A percentile compares a stretch with the other conserved stretches of the same genome.
phyloP scores from a whole-genome alignment of 2,113 vertebrate species.

The Callopanchax toddi region DNA sequence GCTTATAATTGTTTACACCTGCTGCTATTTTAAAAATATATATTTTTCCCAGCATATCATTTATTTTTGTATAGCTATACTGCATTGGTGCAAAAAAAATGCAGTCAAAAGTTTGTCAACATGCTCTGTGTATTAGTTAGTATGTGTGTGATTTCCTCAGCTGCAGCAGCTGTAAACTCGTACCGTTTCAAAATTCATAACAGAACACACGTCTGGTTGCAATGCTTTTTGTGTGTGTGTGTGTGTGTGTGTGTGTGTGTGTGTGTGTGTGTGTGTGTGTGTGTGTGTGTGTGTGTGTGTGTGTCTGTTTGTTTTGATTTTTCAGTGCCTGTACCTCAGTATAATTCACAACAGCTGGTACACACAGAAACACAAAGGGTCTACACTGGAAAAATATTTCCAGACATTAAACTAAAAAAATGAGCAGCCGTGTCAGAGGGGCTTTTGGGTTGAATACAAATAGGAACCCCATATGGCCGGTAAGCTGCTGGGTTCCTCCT shows the following conservation, averaged over 20 bases:
- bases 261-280: too few relatives aligned
- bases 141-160: background rate
- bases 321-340: background rate
- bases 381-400: slow-evolving; percentile 7
- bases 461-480: background rate
- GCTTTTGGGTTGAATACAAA: background rate
- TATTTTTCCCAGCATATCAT: slow-evolving; percentile 3
- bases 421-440: background rate
- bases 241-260: too few relatives aligned
- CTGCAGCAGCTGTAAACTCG: background rate
- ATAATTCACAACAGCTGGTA: slow-evolving; percentile 15
- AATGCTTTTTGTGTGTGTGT: too few relatives aligned
- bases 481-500: slow-evolving; percentile 6
- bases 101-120: background rate
- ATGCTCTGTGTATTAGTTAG: background rate
- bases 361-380: background rate
- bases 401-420: slow-evolving; percentile 13
- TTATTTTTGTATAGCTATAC: too few relatives aligned
- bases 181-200: slow-evolving; percentile 2
- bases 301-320: background rate
- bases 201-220: background rate
- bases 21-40: slow-evolving; percentile 50
- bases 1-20: slow-evolving; percentile 44
- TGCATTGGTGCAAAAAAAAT: too few relatives aligned
- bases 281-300: too few relatives aligned